Conservation (phyloP, 2,797 vertebrate genomes). For the Silurus lanzhouensis region DNA sequence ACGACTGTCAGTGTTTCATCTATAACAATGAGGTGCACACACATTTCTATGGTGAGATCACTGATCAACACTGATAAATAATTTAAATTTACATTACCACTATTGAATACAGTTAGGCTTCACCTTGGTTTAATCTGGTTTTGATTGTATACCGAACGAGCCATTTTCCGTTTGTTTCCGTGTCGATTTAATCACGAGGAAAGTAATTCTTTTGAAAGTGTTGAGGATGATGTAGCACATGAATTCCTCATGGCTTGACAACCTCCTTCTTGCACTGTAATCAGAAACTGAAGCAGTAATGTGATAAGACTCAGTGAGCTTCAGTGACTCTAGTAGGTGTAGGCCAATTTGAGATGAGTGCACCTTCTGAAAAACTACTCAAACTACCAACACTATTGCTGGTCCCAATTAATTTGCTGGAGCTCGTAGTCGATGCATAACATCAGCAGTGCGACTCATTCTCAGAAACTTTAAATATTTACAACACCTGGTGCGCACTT, state of each 20-base stretch:
- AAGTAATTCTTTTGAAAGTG: conserved; percentile 30
- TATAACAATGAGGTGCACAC: not conserved
- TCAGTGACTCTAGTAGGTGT: conserved; percentile 1
- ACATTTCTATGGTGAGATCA: not conserved
- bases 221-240: conserved; percentile 31
- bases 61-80: not conserved
- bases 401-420: not conserved
- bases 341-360: not conserved
- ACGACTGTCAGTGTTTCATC: no score
- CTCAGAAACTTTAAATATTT: not conserved
- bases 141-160: not conserved
- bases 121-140: not conserved
- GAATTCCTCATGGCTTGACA: conserved; percentile 28
- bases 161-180: not conserved
- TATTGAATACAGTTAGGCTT: no score
- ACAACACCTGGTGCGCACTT: not conserved
- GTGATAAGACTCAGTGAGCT: conserved; percentile 5
- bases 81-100: not conserved
- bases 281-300: conserved; percentile 24
- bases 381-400: not conserved
- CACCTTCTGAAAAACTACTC: not conserved
- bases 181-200: conserved; percentile 2
- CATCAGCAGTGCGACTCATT: not conserved
- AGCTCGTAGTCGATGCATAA: not conserved
- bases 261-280: conserved; percentile 28